Base-by-base conservation (phyloP, 2,888 invertebrate species). In the Augochlorella aurata region DNA sequence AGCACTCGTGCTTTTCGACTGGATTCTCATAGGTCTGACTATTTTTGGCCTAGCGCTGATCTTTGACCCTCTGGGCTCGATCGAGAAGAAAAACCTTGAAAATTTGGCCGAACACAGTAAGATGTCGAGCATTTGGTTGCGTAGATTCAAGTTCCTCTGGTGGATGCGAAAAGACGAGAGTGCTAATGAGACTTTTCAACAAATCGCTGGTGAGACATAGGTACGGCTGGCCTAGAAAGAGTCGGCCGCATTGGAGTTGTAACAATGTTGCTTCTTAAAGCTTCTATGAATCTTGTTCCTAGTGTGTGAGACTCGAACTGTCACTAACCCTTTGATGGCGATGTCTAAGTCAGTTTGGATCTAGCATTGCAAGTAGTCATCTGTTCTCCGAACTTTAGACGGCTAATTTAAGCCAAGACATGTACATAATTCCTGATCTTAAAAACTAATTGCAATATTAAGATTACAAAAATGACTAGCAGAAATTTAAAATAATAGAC, bases 1-100 rank as follows among this genome's bases (percentile, higher is more conserved):
- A 95, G 96, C 96, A 82, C 95, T 97, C 88, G 97, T 97, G 0
- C 94, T 97, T 70, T 97, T 96, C 93, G 97, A 97, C 91, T 98
- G 97, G 97, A 95, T 96, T 29, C 95, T 97, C 72, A 95, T 97
- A 75, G 96, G 96, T 1, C 94, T 97, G 16, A 96, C 97, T 5
- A 94, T 97, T 45, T 95, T 97, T 88, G 97, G 97, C 0, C 94
- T 97, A 67, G 96, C 96, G 66, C 94, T 97, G 93, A 96, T 97
- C 68, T 97, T 98, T 93, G 98, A 98, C 92, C 97, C 97, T 0
- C 94, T 97, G 84, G 97, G 97, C 7, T 92, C 93, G 0, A 70
- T 93, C 9, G 88, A 88, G 0, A 90, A 92, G 38, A 90, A 91
- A 47, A 89, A 92, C 21, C 82, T 92, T 63, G 93, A 93, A 85